Base-by-base conservation (phyloP, 2,797 vertebrate genomes). In the Pipistrellus pygmaeus region DNA sequence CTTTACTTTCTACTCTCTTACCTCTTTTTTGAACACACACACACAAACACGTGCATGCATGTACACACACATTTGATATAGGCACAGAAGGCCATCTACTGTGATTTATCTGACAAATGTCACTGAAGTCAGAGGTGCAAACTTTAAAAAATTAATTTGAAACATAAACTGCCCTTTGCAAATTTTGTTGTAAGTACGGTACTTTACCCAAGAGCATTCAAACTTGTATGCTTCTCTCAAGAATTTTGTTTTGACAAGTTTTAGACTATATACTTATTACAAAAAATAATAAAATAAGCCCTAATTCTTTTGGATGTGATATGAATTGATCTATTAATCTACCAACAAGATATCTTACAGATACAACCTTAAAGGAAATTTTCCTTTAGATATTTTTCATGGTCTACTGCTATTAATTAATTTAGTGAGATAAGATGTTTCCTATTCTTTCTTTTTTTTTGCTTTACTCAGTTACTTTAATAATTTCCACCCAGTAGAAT, bases 401-500 rank as follows among this genome's bases (percentile, higher is more conserved):
- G 92, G 44, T 90, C 91, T 94, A 25, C 3, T 44, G 88, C 14
- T 88, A 51, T 85, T 90, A 94, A 87, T 38, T 85, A 95, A 92
- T 91, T 68, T 88, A 38, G 15, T 83, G 14, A 82, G 27, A 48
- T 71, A 14, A 78, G 27, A 51, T 71, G 23, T 87, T 95, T 87
- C 9, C 15, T 6, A 88, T 66, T 83, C 3, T 85, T 90, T 81
- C 25, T 57, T 95, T 90, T 78, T 78, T 41, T 35, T 27, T 90
- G 32, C 9, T 91, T 95, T 88, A 75, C 90, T 86, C 53, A 64
- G 20, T 94, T 93, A 77, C 17, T 90, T 78, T 73, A 92, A 57
- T 80, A 86, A 96, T 87, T 91, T 96, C 53, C 87, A 92, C 44
- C 6, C 83, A 88, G 60, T 93, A 88, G 32, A 95, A 30, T 44